Percentiles rank a stretch among this genome's conserved stretches.
Evolutionary conservation across 2,888 invertebrate genomes (phyloP).

Genomic region (Hoplodrina blanda): DNA sequence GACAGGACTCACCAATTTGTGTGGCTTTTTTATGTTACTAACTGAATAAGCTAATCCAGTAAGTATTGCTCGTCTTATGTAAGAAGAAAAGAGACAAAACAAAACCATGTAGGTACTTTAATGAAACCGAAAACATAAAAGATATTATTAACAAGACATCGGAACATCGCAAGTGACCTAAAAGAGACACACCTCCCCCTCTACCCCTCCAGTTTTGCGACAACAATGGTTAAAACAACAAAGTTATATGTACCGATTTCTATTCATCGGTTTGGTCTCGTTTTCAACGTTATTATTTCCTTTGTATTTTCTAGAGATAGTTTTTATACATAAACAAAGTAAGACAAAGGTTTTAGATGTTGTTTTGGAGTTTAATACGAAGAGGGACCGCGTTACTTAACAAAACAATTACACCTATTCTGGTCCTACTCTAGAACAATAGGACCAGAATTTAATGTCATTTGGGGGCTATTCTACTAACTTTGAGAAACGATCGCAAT

Average conservation of each 20-base stretch:
- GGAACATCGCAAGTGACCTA: background rate
- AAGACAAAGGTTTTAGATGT: constrained; percentile 1
- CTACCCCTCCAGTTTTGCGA: constrained; percentile 8
- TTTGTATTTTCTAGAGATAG: constrained; percentile 8
- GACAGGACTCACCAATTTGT: too few species aligned
- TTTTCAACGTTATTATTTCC: constrained; percentile 28
- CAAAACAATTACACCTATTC: background rate
- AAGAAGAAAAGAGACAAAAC: background rate
- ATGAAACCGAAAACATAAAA: constrained; percentile 17
- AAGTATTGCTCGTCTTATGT: too few species aligned
- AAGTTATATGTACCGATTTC: constrained; percentile 32
- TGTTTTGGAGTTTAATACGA: background rate
- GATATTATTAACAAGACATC: constrained; percentile 17
- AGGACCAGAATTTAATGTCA: background rate
- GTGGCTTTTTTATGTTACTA: too few species aligned
- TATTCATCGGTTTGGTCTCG: constrained; percentile 23
- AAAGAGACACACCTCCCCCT: background rate
- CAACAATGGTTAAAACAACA: constrained; percentile 35
- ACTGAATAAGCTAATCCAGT: too few species aligned
- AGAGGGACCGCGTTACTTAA: background rate
- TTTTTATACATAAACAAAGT: constrained; percentile 21
- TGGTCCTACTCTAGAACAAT: background rate
- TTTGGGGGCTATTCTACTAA: too few species aligned
- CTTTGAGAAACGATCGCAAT: too few species aligned
- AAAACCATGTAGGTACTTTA: constrained; percentile 2